Conservation (phyloP, 1,140 invertebrate genomes). For the Paraescarpia echinospica region DNA sequence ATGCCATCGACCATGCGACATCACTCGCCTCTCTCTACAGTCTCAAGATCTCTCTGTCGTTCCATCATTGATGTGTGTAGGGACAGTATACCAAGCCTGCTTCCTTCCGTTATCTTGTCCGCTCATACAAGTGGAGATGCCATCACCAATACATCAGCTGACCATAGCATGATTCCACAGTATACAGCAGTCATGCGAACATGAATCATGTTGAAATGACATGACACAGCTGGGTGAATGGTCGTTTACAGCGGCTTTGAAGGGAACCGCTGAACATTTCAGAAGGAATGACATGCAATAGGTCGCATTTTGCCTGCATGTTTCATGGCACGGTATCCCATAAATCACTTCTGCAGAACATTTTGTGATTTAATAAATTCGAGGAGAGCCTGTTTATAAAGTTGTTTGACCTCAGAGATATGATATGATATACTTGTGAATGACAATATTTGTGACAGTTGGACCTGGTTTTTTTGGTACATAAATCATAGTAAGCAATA, state of each 20-base stretch:
- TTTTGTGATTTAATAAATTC: neutral
- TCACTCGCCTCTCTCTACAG: constrained; percentile 48
- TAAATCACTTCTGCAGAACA: neutral
- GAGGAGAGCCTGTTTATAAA: neutral
- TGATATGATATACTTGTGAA: neutral
- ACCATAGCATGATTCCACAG: neutral
- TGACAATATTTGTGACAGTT: neutral
- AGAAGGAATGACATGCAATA: neutral
- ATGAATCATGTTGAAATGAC: neutral
- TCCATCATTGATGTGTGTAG: neutral
- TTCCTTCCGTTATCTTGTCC: neutral
- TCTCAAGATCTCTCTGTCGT: constrained; percentile 34
- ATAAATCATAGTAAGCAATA: neutral
- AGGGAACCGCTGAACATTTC: neutral
- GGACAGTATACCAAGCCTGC: neutral
- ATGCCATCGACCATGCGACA: constrained; percentile 53
- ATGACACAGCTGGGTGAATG: neutral
- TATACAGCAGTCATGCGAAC: neutral
- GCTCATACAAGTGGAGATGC: neutral
- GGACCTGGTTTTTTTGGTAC: neutral
- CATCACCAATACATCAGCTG: neutral
- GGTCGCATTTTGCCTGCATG: neutral
- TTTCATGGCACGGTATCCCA: neutral
- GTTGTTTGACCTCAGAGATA: neutral
- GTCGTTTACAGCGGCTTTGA: neutral